These are phyloP conservation scores for Cyanoliseus patagonus DNA, from an alignment of 2,113 vertebrate genomes.

Conservation along the genomic window DNA sequence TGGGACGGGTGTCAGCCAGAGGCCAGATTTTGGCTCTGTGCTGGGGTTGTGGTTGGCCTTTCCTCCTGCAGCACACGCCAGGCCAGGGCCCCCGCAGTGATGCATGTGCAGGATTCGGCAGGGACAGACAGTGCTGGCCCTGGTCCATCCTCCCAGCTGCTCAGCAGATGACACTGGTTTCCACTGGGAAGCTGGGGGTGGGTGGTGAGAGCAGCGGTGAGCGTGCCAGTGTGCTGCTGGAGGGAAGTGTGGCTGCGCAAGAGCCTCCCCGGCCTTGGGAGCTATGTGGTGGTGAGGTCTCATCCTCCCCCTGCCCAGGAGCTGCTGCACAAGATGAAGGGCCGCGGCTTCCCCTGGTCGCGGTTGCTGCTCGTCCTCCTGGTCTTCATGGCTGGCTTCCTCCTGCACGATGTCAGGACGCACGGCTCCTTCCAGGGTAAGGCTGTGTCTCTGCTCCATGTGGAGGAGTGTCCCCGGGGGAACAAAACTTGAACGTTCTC, in stretches of 20 bases:
- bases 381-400: constrained; percentile 76
- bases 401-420: constrained; percentile 83
- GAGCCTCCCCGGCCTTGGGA: accelerated
- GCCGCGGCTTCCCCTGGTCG: constrained; percentile 82
- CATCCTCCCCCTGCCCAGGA: constrained; percentile 13
- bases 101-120: accelerated
- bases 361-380: constrained; percentile 81
- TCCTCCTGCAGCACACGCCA: accelerated
- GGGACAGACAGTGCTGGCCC: not conserved
- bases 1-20: accelerated
- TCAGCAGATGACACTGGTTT: not conserved
- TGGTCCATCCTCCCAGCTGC: not conserved
- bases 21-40: accelerated
- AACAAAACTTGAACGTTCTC: accelerated
- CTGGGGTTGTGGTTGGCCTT: accelerated
- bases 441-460: not conserved
- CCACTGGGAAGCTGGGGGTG: accelerated
- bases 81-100: accelerated
- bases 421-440: constrained; percentile 85
- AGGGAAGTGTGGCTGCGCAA: accelerated
- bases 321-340: constrained; percentile 83
- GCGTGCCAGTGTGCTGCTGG: accelerated
- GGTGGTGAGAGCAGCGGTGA: accelerated
- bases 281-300: accelerated
- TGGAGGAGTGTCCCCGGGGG: too few relatives aligned